These are phyloP conservation scores for Mormyrus lacerda DNA, from an alignment of 2,113 vertebrate species.

Conservation along the genomic window DNA sequence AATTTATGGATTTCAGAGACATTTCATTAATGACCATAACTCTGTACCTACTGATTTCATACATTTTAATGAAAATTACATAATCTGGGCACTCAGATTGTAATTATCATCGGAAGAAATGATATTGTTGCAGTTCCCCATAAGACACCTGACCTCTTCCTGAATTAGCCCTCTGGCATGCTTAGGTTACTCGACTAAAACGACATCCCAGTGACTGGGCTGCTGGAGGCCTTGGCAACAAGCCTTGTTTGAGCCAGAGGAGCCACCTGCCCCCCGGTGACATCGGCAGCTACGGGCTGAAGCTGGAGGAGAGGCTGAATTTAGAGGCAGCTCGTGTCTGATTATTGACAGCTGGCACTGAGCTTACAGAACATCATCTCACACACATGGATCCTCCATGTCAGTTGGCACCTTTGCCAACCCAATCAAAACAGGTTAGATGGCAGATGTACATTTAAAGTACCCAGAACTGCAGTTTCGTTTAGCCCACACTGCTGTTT, in stretches of 20 bases:
- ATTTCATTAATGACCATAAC: neutral
- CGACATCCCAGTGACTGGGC: neutral
- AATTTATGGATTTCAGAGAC: neutral
- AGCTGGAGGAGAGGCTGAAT: neutral
- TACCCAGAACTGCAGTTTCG: neutral
- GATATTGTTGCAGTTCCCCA: neutral
- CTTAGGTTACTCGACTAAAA: neutral
- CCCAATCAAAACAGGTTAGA: neutral
- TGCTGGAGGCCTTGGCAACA: neutral
- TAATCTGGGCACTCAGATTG: neutral
- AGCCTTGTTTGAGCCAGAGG: neutral
- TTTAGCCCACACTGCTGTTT: neutral
- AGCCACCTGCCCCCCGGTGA: neutral
- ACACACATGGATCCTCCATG: neutral
- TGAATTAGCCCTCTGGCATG: neutral
- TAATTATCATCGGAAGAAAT: neutral
- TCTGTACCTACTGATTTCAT: neutral
- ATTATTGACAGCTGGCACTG: neutral
- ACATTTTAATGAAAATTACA: neutral
- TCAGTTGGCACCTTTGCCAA: neutral
- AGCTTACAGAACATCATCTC: neutral
- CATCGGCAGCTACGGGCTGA: neutral
- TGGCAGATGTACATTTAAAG: neutral
- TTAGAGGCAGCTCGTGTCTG: neutral
- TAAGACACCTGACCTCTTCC: neutral